These are phyloP conservation scores for Pachydiplax longipennis DNA, from an alignment of 2,888 invertebrate genomes.

Conservation along the genomic window DNA sequence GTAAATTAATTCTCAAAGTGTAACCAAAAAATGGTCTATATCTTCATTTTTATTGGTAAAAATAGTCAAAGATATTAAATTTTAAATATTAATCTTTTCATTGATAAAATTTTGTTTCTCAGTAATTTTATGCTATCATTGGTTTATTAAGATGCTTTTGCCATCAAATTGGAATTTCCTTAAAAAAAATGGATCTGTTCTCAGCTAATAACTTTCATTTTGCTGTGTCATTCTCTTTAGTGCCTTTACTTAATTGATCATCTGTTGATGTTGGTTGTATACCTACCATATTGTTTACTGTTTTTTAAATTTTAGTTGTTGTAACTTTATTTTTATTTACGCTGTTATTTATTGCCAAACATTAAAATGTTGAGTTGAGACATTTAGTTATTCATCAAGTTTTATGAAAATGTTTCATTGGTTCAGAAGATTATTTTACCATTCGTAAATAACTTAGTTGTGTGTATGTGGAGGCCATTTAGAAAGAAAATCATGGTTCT, in stretches of 20 bases:
- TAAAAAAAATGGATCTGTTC: constrained; percentile 57
- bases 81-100: too few relatives aligned
- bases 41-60: too few relatives aligned
- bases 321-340: background rate
- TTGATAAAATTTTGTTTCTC: too few relatives aligned
- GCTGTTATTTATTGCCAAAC: background rate
- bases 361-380: background rate
- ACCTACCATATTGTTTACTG: background rate
- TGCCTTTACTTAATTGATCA: background rate
- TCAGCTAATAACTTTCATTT: constrained; percentile 51
- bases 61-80: too few relatives aligned
- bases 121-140: too few relatives aligned
- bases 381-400: background rate
- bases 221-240: background rate
- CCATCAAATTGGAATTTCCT: constrained; percentile 53
- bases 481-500: background rate
- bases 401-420: background rate
- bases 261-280: background rate
- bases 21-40: too few relatives aligned
- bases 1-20: too few relatives aligned
- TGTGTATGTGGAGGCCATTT: background rate
- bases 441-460: background rate
- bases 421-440: background rate
- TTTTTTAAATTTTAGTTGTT: background rate
- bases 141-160: too few relatives aligned